Percentiles rank a stretch among this genome's conserved stretches.
These are phyloP conservation scores for Coelogynopora nodosa DNA, from an alignment of 2,888 invertebrate species.

Conservation along the genomic window DNA sequence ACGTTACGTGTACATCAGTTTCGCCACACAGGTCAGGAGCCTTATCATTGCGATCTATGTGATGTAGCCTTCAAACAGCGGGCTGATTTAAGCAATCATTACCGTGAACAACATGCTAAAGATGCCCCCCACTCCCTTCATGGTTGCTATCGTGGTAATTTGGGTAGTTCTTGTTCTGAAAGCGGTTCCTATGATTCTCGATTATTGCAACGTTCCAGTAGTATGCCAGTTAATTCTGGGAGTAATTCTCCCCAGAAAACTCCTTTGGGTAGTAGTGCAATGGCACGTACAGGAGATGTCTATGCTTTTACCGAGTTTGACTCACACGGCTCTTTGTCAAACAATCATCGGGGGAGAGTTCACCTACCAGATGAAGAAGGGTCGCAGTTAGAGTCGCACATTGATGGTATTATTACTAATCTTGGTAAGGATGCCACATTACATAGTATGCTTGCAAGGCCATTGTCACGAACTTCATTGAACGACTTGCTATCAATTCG, in stretches of 20 bases:
- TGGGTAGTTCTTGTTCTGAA: background rate
- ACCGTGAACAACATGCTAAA: background rate
- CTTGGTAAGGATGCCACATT: constrained; percentile 30
- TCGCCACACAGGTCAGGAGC: background rate
- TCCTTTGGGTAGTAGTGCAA: background rate
- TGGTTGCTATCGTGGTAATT: background rate
- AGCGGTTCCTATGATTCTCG: background rate
- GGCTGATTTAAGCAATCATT: background rate
- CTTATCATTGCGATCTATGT: background rate
- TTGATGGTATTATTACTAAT: constrained; percentile 38
- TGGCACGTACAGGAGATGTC: background rate
- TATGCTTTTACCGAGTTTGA: background rate
- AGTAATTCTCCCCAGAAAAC: background rate
- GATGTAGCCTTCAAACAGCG: background rate
- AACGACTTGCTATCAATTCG: background rate
- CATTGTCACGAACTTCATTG: background rate
- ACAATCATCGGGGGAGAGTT: background rate
- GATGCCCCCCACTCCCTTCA: background rate
- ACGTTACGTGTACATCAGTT: background rate
- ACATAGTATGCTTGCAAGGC: constrained; percentile 32
- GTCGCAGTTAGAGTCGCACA: background rate
- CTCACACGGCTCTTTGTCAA: background rate
- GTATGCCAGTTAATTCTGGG: background rate
- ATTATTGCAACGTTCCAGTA: background rate
- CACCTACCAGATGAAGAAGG: background rate